Evolutionary conservation across 2,888 invertebrate species (phyloP).

Genomic region (Ellobium chinense): DNA sequence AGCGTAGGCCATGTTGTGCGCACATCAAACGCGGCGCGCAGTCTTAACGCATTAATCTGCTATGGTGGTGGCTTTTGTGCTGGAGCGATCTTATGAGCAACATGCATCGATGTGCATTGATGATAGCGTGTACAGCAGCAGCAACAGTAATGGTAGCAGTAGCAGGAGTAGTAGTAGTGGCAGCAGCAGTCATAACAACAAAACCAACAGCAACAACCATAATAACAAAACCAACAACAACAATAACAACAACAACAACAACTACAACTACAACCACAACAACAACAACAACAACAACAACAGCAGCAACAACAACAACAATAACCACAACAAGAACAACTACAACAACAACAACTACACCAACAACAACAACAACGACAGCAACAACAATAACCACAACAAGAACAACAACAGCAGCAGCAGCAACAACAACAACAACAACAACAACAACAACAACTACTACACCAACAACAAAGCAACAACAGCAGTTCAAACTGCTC

Average conservation of each 20-base stretch:
- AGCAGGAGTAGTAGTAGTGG: neutral
- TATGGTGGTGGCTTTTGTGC: no score
- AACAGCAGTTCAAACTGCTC: no score
- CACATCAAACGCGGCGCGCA: no score
- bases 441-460: neutral
- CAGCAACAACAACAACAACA: neutral
- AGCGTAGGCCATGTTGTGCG: no score
- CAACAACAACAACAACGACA: neutral
- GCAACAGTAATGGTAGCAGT: neutral
- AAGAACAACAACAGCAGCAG: neutral
- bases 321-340: no score
- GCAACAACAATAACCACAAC: neutral
- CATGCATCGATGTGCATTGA: neutral
- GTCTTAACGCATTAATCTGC: no score
- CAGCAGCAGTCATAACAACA: neutral
- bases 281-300: neutral
- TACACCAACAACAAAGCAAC: no score
- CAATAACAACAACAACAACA: neutral
- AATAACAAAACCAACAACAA: neutral
- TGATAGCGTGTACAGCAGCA: neutral
- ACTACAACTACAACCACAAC: neutral
- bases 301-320: neutral
- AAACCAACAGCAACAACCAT: neutral
- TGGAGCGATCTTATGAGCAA: neutral
- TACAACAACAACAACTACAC: no score